Percentiles rank a stretch among this genome's conserved stretches.
Conservation (phyloP, 2,113 vertebrate genomes). For the Xenopus borealis region DNA sequence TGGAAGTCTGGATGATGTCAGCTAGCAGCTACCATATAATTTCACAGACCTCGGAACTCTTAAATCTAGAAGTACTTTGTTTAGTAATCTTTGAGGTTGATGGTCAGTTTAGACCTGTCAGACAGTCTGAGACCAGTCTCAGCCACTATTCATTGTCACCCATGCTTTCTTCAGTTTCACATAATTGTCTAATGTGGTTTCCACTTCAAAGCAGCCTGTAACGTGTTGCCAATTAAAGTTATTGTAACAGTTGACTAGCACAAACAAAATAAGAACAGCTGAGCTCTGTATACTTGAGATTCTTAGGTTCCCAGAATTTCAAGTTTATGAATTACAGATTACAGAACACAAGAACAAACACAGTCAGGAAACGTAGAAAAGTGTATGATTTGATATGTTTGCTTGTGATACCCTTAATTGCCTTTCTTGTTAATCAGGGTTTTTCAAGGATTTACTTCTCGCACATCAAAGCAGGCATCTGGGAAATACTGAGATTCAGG, state of each 20-base stretch:
- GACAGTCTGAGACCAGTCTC: slow-evolving; percentile 1
- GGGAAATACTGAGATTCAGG: slow-evolving; percentile 7
- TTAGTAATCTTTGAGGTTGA: slow-evolving; percentile 1
- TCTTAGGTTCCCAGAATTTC: slow-evolving; percentile 16
- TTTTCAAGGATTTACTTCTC: slow-evolving; percentile 19
- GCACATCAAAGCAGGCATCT: slow-evolving; percentile 27
- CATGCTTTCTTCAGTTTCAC: neutral
- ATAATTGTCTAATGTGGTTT: neutral
- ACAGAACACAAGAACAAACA: slow-evolving; percentile 28
- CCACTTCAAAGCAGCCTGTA: slow-evolving; percentile 31
- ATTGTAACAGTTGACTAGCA: neutral
- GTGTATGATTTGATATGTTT: slow-evolving; percentile 4
- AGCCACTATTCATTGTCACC: neutral
- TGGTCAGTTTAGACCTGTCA: slow-evolving; percentile 8
- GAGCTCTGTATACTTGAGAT: slow-evolving; percentile 18
- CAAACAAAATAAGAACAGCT: neutral
- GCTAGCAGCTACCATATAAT: slow-evolving; percentile 16
- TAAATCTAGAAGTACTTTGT: slow-evolving; percentile 5
- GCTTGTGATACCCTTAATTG: slow-evolving; percentile 21
- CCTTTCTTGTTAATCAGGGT: slow-evolving; percentile 12
- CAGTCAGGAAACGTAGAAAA: slow-evolving; percentile 12
- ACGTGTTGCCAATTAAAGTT: slow-evolving; percentile 4
- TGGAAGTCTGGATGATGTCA: slow-evolving; percentile 20
- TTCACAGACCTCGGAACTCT: slow-evolving; percentile 12
- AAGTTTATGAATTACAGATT: slow-evolving; percentile 37